A percentile compares a stretch with the other conserved stretches of the same genome.
Conservation (phyloP, 2,113 vertebrate species). For the Urocitellus parryii region DNA sequence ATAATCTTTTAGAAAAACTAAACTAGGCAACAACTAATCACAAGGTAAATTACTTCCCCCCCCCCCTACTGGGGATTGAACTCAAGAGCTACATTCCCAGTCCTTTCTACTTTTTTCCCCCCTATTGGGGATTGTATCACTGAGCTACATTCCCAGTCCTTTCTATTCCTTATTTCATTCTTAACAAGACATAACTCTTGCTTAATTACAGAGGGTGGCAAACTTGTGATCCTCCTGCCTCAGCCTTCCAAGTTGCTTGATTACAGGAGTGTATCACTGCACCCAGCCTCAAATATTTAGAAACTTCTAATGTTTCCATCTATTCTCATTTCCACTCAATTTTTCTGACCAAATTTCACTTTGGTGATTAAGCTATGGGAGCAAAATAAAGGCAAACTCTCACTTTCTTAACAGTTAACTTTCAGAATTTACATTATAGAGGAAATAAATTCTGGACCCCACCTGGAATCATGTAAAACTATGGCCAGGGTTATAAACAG, state of each 20-base stretch:
- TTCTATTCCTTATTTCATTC: too few species aligned
- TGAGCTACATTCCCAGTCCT: too few species aligned
- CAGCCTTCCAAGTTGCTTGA: too few species aligned
- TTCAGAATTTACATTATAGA: constrained; percentile 25
- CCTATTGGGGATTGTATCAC: too few species aligned
- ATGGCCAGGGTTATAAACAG: not conserved
- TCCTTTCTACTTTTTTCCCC: too few species aligned
- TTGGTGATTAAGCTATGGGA: not conserved
- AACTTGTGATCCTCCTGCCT: too few species aligned
- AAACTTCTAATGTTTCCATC: constrained; percentile 30
- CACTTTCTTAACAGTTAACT: constrained; percentile 15
- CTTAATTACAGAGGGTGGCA: too few species aligned
- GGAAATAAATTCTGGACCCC: not conserved
- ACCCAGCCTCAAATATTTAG: too few species aligned
- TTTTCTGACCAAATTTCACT: constrained; percentile 48
- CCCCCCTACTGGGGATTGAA: too few species aligned
- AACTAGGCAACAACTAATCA: constrained; percentile 19
- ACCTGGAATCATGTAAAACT: constrained; percentile 31
- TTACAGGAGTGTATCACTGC: too few species aligned
- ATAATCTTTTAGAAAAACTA: constrained; percentile 47
- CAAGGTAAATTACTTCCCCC: not conserved
- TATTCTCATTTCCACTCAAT: constrained; percentile 46
- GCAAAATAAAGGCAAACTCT: not conserved
- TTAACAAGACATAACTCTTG: too few species aligned
- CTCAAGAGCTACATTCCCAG: too few species aligned